Percentiles rank a stretch among this genome's conserved stretches.
Evolutionary conservation across 2,888 invertebrate genomes (phyloP).

Genomic region (Andrena bucephala): DNA sequence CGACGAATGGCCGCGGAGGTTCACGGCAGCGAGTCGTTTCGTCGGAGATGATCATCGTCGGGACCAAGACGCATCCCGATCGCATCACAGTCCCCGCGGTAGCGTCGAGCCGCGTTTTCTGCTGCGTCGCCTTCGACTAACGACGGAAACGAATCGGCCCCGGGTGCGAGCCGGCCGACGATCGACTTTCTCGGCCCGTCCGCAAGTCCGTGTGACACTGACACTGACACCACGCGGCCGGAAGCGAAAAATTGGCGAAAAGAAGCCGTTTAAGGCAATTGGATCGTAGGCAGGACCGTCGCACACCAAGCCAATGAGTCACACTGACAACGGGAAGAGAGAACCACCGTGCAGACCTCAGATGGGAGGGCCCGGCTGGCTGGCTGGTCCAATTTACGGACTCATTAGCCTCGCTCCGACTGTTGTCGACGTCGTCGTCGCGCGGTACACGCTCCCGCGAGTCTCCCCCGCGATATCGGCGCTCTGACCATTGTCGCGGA

Average conservation of each 20-base stretch:
- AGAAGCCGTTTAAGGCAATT: conserved; percentile 37
- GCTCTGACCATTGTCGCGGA: conserved; percentile 49
- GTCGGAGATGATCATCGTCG: background rate
- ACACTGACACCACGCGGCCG: conserved; percentile 44
- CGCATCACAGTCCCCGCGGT: background rate
- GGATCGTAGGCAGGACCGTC: conserved; percentile 55
- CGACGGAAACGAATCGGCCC: background rate
- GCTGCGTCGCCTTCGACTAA: background rate
- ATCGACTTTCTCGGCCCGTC: background rate
- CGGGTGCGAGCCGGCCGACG: background rate
- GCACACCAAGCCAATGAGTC: conserved; percentile 70
- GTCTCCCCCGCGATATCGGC: conserved; percentile 41
- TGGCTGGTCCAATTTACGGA: conserved; percentile 81
- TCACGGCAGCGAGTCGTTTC: conserved; percentile 1
- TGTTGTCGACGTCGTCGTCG: conserved; percentile 69
- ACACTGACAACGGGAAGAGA: conserved; percentile 74
- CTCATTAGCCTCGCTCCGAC: conserved; percentile 79
- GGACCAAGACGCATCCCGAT: background rate
- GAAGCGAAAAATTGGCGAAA: conserved; percentile 38
- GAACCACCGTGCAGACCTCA: conserved; percentile 72
- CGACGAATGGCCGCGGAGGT: background rate
- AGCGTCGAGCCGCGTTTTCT: background rate
- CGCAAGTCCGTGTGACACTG: conserved; percentile 26
- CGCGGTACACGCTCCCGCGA: conserved; percentile 24
- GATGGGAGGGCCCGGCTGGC: conserved; percentile 71